Conservation (phyloP, 2,113 vertebrate species). For the Plecotus auritus region DNA sequence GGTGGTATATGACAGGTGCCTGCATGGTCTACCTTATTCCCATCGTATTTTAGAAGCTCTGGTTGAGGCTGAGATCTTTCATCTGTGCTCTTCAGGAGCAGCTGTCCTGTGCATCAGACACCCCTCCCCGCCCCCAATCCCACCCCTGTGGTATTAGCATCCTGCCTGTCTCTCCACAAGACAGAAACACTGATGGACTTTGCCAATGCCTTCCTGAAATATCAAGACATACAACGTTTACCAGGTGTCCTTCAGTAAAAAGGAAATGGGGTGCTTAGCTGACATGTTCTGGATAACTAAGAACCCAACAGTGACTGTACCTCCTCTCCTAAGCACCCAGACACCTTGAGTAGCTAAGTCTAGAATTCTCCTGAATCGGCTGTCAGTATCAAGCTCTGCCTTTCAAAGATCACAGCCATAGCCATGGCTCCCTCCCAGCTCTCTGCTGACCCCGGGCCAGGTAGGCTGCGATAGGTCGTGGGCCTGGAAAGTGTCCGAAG, state of each 20-base stretch:
- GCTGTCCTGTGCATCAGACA: not conserved
- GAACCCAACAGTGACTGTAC: not conserved
- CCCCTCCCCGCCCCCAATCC: too few species aligned
- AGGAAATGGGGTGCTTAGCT: not conserved
- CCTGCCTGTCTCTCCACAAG: not conserved
- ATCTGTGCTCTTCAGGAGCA: not conserved
- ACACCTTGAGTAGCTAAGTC: not conserved
- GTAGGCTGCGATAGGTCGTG: not conserved
- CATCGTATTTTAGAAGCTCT: not conserved
- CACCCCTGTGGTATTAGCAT: not conserved
- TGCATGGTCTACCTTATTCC: not conserved
- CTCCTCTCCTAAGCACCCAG: not conserved
- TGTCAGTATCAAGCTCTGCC: not conserved
- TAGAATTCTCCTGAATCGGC: not conserved
- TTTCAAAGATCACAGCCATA: not conserved
- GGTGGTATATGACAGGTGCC: not conserved
- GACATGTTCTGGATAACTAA: not conserved
- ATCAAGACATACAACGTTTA: not conserved
- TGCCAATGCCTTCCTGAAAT: not conserved
- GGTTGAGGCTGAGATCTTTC: not conserved
- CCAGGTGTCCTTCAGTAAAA: not conserved
- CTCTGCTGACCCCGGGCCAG: not conserved
- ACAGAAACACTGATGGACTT: not conserved
- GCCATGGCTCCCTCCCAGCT: not conserved
- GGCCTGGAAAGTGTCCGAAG: not conserved